A percentile compares a stretch with the other conserved stretches of the same genome.
Conservation (phyloP, 2,113 vertebrate genomes). For the Suncus etruscus region DNA sequence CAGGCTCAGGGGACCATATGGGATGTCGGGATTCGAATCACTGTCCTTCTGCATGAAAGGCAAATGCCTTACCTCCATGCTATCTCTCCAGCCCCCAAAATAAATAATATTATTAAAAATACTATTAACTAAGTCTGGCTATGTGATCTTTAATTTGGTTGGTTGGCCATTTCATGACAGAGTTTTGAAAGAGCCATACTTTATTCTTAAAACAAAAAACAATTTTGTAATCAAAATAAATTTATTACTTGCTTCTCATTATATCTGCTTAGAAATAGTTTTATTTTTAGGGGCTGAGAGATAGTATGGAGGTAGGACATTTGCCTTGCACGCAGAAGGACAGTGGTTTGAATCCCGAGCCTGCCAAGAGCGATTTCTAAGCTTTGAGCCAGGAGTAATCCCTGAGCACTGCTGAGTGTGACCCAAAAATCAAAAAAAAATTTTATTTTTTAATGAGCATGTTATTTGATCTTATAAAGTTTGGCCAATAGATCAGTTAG, state of each 20-base stretch:
- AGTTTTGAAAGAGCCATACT: conserved; percentile 6
- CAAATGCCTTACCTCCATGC: too few relatives aligned
- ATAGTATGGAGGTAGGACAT: too few relatives aligned
- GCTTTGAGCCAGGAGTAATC: too few relatives aligned
- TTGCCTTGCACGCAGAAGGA: too few relatives aligned
- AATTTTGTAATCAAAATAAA: not conserved
- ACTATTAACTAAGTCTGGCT: conserved; percentile 17
- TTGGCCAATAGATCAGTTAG: not conserved
- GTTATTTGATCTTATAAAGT: conserved; percentile 24
- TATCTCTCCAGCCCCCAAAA: too few relatives aligned
- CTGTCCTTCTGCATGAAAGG: too few relatives aligned
- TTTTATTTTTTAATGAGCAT: conserved; percentile 18
- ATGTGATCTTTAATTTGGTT: conserved; percentile 21
- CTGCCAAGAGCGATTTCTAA: too few relatives aligned
- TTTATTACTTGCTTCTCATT: conserved; percentile 24
- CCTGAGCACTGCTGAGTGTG: too few relatives aligned
- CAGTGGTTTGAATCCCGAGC: too few relatives aligned
- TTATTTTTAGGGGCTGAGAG: not conserved
- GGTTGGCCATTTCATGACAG: not conserved
- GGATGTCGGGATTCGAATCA: too few relatives aligned
- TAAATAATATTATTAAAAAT: not conserved
- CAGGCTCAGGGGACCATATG: too few relatives aligned
- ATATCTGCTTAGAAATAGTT: conserved; percentile 41
- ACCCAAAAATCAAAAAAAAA: not conserved
- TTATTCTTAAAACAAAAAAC: conserved; percentile 39